Base-by-base conservation (phyloP, 2,888 invertebrate species). In the Perizoma flavofasciatum region DNA sequence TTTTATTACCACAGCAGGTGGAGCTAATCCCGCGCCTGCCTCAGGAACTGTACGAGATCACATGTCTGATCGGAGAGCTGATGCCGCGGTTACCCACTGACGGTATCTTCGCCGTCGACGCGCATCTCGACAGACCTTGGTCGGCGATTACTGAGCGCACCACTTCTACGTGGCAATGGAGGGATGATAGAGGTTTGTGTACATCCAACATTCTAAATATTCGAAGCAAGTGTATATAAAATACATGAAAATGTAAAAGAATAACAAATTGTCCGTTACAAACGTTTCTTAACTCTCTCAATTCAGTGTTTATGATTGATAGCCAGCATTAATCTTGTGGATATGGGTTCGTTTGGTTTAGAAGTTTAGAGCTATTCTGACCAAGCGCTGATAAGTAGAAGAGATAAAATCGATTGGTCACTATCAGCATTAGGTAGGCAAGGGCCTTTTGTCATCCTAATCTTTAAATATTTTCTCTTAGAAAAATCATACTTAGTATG, bases 1-100 rank as follows among this genome's bases (percentile, higher is more conserved):
- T 22, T 22, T 22, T 22, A 2, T 22, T 22, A 22, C 22, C 3
- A 3, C 79, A 91, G 90, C 89, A 96, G 83, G 95, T 98, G 71
- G 97, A 98, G 82, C 92, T 99, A 65, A 95, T 98, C 50, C 94
- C 97, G 3, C 95, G 99, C 62, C 96, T 97, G 53, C 98, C 99
- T 0, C 98, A 99, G 82, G 99, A 99, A 85, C 93, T 99, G 72
- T 98, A 98, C 85, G 99, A 99, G 92, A 97, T 99, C 65, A 99
- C 99, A 5, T 97, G 98, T 73, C 93, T 99, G 58, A 98, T 99
- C 77, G 99, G 98, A 9, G 99, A 99, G 89, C 93, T 99, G 70
- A 97, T 99, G 97, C 99, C 99, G 44, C 96, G 97, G 46, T 93
- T 99, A 73, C 99, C 99, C 0, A 95, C 95, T 0, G 98, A 98